These are phyloP conservation scores for Charanyca ferruginea DNA, from an alignment of 2,888 invertebrate species.

Conservation along the genomic window DNA sequence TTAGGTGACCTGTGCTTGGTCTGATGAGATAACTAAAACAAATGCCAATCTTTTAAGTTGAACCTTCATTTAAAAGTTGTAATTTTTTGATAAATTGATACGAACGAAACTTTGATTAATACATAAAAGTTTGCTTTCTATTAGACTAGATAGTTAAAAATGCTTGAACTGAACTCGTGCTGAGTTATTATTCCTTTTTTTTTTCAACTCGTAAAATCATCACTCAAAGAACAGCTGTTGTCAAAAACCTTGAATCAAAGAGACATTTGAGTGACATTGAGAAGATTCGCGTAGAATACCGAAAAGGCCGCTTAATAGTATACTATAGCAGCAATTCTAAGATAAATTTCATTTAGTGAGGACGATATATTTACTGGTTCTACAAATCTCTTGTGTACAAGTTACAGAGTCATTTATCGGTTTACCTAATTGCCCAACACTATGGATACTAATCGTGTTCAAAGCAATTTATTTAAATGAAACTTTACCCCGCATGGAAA, in stretches of 20 bases:
- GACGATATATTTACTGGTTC: conserved; percentile 13
- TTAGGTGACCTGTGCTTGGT: background rate
- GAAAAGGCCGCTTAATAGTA: background rate
- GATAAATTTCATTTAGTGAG: conserved; percentile 2
- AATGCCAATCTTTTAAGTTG: background rate
- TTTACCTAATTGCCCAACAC: conserved; percentile 1
- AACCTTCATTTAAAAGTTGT: background rate
- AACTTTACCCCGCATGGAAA: conserved; percentile 9
- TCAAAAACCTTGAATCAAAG: conserved; percentile 1
- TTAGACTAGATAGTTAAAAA: background rate
- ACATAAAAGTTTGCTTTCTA: background rate
- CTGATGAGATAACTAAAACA: background rate
- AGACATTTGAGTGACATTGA: conserved; percentile 17
- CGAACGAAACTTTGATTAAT: conserved; percentile 8
- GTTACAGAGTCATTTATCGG: conserved; percentile 24
- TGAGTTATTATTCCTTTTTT: background rate
- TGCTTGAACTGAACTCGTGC: background rate
- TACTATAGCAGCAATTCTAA: background rate
- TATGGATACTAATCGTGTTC: conserved; percentile 21
- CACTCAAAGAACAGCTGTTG: background rate
- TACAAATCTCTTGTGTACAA: conserved; percentile 13
- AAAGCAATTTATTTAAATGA: conserved; percentile 38
- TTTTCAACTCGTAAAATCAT: background rate
- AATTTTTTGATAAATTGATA: background rate
- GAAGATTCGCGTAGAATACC: background rate